Evolutionary conservation across 2,797 vertebrate genomes (phyloP), one percentile per base, ranked within the genome.

Genomic region (Clarias platycephalus): DNA sequence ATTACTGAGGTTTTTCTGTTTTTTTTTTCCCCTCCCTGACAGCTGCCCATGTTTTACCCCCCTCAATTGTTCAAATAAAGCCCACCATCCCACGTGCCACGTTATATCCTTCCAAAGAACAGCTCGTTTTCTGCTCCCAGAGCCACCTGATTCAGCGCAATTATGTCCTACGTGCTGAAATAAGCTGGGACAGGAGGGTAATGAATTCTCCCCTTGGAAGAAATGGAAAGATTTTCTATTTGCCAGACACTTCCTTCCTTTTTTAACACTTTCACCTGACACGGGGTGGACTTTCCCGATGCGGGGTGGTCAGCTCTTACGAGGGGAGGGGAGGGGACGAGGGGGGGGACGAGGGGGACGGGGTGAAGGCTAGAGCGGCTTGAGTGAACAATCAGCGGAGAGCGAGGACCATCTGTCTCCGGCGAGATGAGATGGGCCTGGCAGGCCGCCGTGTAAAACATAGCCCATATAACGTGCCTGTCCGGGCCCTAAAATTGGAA

Each of bases 401-500:
- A 89, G 89, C 85, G 76, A 90, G 86, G 86, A 89, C 89, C 90
- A 91, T 92, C 91, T 90, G 90, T 92, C 91, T 91, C 84, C 80
- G 86, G 83, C 76, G 72, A 90, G 91, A 90, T 88, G 87, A 90
- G 91, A 84, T 85, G 78, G 84, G 83, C 77, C 85, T 82, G 88
- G 87, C 88, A 83, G 88, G 88, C 86, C 86, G 63, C 78, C 84
- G 87, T 89, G 89, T 90, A 89, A 89, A 91, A 90, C 89, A 90
- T 80, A 88, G 86, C 86, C 90, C 87, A 86, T 90, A 90, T 89
- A 90, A 83, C 89, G 87, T 84, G 88, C 55, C 88, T 87, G 87
- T 90, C 90, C 89, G 68, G 88, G 84, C 71, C 88, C 86, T 84
- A 90, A 92, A 91, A 92, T 92, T 92, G 90, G 90, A 90, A 89